phyloP scores from a whole-genome alignment of 2,113 vertebrate species.

The Meles meles region DNA sequence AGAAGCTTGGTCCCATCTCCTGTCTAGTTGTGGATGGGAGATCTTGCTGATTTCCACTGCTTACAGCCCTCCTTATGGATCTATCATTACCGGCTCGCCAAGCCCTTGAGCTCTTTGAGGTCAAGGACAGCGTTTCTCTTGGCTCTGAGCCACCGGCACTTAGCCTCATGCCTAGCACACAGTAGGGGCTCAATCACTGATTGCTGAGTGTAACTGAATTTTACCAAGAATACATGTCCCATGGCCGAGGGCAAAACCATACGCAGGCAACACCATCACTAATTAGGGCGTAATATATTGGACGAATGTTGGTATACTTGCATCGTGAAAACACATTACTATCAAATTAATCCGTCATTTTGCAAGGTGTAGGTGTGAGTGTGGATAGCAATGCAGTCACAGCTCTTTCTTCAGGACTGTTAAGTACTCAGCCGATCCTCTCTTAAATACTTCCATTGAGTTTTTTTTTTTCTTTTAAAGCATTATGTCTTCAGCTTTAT shows the following conservation, averaged over 20 bases:
- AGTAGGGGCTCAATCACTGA: background rate
- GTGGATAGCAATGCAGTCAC: background rate
- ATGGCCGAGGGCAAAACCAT: background rate
- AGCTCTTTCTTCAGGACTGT: background rate
- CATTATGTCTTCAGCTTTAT: background rate
- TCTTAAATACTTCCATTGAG: background rate
- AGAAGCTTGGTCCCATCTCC: background rate
- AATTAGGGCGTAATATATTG: slow-evolving; percentile 14
- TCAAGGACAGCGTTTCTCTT: background rate
- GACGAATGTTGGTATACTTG: background rate
- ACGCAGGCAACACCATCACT: background rate
- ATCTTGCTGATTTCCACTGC: background rate
- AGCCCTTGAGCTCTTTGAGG: background rate
- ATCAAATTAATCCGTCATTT: background rate
- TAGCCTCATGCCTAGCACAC: background rate
- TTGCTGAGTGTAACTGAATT: background rate
- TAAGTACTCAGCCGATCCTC: background rate
- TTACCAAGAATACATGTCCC: slow-evolving; percentile 1
- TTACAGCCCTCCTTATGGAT: background rate
- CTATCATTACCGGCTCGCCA: background rate
- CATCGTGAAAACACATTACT: background rate
- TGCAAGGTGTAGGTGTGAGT: background rate
- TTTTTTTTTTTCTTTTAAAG: background rate
- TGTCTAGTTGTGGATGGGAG: background rate
- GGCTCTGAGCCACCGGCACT: background rate